Percentiles rank a stretch among this genome's conserved stretches.
Conservation (phyloP, 2,797 vertebrate species). For the Anguilla anguilla region DNA sequence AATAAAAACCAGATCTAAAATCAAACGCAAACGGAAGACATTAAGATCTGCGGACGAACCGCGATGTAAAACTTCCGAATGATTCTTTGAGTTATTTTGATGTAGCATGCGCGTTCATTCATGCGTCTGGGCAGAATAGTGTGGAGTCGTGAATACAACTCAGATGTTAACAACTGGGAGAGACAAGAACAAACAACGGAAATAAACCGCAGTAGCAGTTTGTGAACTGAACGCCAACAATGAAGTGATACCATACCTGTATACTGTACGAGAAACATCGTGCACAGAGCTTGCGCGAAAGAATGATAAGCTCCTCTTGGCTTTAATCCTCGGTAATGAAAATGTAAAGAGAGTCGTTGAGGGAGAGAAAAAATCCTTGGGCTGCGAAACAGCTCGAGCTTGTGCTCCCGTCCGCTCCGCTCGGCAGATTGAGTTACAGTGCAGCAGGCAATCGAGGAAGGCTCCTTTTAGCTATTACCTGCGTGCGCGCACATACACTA, state of each 20-base stretch:
- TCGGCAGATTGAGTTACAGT: neutral
- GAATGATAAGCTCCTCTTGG: slow-evolving; percentile 17
- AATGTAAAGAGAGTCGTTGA: slow-evolving; percentile 13
- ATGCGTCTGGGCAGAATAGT: neutral
- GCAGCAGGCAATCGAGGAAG: neutral
- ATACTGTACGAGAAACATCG: slow-evolving; percentile 21
- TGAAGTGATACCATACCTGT: slow-evolving; percentile 4
- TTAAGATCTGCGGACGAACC: neutral
- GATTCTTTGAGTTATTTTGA: neutral
- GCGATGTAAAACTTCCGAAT: neutral
- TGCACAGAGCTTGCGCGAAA: neutral
- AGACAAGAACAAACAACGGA: neutral
- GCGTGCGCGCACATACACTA: neutral
- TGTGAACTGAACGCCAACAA: neutral
- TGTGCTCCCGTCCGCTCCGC: slow-evolving; percentile 12
- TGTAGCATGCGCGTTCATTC: neutral
- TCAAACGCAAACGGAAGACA: neutral
- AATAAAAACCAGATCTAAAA: neutral
- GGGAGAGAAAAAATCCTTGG: neutral
- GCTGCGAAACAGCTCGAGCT: neutral
- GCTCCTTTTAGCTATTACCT: neutral
- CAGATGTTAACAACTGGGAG: neutral
- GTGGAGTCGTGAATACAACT: neutral
- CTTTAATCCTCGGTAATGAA: slow-evolving; percentile 11
- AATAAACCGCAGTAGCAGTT: neutral